phyloP scores from a whole-genome alignment of 1,140 invertebrate genomes.

The Acromyrmex charruanus region DNA sequence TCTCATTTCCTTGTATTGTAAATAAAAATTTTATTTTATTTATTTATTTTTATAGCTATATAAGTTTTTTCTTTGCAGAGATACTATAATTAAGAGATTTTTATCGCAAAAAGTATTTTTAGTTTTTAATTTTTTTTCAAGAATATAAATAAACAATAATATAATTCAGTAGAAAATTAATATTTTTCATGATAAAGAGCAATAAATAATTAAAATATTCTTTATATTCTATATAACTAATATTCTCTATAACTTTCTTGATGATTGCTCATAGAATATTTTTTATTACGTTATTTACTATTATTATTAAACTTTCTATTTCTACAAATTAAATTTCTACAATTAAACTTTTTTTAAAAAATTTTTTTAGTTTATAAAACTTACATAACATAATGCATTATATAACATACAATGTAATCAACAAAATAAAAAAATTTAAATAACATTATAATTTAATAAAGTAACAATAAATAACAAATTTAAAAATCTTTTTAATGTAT shows the following conservation, averaged over 20 bases:
- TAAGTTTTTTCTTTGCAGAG: not conserved
- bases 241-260: not conserved
- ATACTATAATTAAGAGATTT: not conserved
- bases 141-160: not conserved
- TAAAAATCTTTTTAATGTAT: not conserved
- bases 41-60: not conserved
- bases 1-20: not conserved
- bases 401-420: not conserved
- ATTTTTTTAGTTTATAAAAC: slow-evolving; percentile 3
- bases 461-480: not conserved
- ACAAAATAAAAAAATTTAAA: not conserved
- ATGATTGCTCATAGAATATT: not conserved
- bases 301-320: too few species aligned
- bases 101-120: not conserved
- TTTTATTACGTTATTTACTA: not conserved
- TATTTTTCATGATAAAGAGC: not conserved
- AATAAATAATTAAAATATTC: not conserved
- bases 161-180: too few species aligned
- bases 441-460: not conserved
- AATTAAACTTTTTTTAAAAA: too few species aligned
- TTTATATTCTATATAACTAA: not conserved
- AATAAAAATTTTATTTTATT: slow-evolving; percentile 8
- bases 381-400: not conserved
- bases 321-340: not conserved
- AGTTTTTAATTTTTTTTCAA: not conserved